Evolutionary conservation across 1,140 invertebrate genomes (phyloP).

Genomic region (Drosophila obscura): DNA sequence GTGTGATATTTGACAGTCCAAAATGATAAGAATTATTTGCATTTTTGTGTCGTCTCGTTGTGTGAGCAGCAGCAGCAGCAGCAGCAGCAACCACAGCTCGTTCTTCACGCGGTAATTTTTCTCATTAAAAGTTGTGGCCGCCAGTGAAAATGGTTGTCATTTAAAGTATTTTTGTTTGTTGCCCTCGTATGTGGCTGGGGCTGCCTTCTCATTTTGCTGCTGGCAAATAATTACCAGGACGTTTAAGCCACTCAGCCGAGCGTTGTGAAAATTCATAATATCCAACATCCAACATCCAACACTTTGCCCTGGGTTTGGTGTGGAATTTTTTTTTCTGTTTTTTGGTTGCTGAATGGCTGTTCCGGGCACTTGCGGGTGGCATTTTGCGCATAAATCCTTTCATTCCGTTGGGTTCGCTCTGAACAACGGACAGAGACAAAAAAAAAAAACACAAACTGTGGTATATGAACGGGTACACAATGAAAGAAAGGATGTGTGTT

Average conservation of each 20-base stretch:
- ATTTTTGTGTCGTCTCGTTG: constrained; percentile 44
- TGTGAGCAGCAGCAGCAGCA: not conserved
- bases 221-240: constrained; percentile 77
- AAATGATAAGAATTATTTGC: constrained; percentile 78
- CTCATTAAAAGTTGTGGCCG: constrained; percentile 75
- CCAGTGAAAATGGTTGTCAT: constrained; percentile 68
- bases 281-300: constrained; percentile 38
- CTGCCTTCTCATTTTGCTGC: constrained; percentile 1
- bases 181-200: not conserved
- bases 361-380: constrained; percentile 66
- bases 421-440: constrained; percentile 20
- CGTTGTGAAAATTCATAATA: constrained; percentile 80
- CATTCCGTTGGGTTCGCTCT: constrained; percentile 45
- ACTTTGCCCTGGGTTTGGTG: constrained; percentile 3
- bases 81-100: not conserved
- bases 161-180: constrained; percentile 45
- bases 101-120: constrained; percentile 56
- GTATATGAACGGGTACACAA: constrained; percentile 13
- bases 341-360: constrained; percentile 42
- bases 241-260: constrained; percentile 76
- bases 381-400: constrained; percentile 79
- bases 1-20: constrained; percentile 78
- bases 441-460: constrained; percentile 21
- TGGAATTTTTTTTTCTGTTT: constrained; percentile 46
- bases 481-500: constrained; percentile 68